Base-by-base conservation (phyloP, 2,113 vertebrate genomes). In the Pachyramphus minor region DNA sequence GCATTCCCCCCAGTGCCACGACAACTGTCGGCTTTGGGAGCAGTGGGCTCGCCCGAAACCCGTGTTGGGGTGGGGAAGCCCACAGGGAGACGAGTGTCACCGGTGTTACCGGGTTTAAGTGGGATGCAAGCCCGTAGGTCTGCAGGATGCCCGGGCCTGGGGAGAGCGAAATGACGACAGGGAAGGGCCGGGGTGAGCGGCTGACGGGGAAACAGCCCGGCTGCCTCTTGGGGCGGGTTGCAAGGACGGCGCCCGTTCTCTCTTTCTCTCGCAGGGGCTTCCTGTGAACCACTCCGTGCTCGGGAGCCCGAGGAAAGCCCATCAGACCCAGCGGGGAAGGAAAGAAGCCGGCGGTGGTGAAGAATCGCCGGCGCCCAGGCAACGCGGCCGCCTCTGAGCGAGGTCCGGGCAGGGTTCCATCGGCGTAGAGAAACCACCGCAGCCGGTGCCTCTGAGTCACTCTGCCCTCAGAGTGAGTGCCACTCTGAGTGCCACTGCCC, bases 1-100 rank as follows among this genome's bases (percentile, higher is more conserved):
- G 44, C 69, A 2, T 22, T 33, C 6, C 12, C 27, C 30, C 3
- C 7, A 0, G 2, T 27, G 63, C 45, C 42, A 41, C 6, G 18
- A 8, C 14, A 7, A 12, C 37, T 10, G 39, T 11, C 3, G 17
- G 30, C 19, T 63, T 28, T 27, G 24, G 21, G 56, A 45, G 68
- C 35, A 24, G 37, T 24, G 37, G 22, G 12, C 47, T 77, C 45
- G 3, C 19, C 23, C 35, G 9, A 9, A 63, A 6, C 3, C 58
- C 3, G 2, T 39, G 7, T 49, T 11, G 79, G 35, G 42, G 5
- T 59, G 28, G 8, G 23, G n/a, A 22, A 66, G 37, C 19, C 39
- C 53, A 31, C 8, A 14, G 30, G 44, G 10, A 67, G 49, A 31
- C 22, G 50, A 52, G 25, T 52, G 19, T 56, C 24, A 17, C 33